Evolutionary conservation across 2,888 invertebrate species (phyloP).

Genomic region (Metopia argyrocephala): DNA sequence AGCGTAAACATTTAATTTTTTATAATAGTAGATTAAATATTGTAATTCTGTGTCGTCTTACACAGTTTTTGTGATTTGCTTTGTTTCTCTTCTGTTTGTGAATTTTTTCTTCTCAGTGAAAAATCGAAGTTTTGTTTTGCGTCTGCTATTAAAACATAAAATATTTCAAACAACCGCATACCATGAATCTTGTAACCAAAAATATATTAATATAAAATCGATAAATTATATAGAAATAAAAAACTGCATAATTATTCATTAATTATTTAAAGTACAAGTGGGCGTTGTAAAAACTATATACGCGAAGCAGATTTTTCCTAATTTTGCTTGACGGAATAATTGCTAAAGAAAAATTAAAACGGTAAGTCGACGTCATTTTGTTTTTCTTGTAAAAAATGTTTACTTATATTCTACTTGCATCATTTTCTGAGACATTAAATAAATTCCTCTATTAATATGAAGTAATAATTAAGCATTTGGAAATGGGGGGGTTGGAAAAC

Average conservation of each 20-base stretch:
- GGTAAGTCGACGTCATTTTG: conserved; percentile 62
- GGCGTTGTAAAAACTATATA: conserved; percentile 35
- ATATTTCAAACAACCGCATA: conserved; percentile 13
- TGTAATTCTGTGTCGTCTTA: conserved; percentile 29
- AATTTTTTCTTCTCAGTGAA: conserved; percentile 48
- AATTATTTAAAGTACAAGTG: conserved; percentile 24
- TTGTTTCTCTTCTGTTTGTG: conserved; percentile 12
- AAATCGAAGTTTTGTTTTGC: conserved; percentile 64
- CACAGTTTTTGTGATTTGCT: conserved; percentile 13
- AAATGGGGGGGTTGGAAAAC: conserved; percentile 4
- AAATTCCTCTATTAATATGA: conserved; percentile 11
- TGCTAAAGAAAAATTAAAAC: conserved; percentile 41
- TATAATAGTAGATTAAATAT: not conserved
- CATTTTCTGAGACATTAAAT: not conserved
- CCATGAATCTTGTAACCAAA: not conserved
- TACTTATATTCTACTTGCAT: not conserved
- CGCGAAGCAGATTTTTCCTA: not conserved
- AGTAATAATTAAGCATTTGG: conserved; percentile 20
- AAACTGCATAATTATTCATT: not conserved
- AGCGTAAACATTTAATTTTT: conserved; percentile 9
- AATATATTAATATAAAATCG: conserved; percentile 30
- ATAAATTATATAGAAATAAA: conserved; percentile 23
- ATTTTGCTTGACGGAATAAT: not conserved
- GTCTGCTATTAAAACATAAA: conserved; percentile 41
- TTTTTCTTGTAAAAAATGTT: conserved; percentile 27